Conservation (phyloP, 2,113 vertebrate genomes). For the Psammodynastes pulverulentus region DNA sequence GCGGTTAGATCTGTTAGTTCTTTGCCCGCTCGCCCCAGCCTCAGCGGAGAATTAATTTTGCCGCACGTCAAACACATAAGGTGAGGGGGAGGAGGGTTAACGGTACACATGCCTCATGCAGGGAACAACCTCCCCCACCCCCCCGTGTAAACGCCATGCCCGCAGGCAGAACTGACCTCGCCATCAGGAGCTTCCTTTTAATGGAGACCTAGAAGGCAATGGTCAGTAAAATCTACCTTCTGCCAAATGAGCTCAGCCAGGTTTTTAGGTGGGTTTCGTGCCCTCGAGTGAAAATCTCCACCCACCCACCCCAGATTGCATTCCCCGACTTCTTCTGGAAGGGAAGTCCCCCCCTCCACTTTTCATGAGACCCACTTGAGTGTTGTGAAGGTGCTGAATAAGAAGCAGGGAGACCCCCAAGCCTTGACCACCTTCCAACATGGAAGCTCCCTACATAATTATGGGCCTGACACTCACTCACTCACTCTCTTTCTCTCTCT, state of each 20-base stretch:
- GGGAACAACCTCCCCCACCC: background rate
- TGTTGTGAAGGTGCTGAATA: background rate
- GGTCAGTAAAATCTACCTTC: conserved; percentile 52
- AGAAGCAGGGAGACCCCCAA: background rate
- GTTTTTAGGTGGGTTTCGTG: background rate
- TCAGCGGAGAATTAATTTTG: conserved; percentile 12
- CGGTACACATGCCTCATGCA: conserved; percentile 54
- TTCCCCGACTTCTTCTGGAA: background rate
- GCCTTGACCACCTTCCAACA: background rate
- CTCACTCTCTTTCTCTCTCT: too few relatives aligned
- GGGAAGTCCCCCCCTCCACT: background rate
- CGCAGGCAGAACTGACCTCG: conserved; percentile 25
- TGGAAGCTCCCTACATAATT: background rate
- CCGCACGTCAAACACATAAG: background rate
- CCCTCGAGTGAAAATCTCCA: background rate
- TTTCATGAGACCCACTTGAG: background rate
- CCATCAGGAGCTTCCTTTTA: conserved; percentile 55
- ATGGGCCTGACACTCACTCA: background rate
- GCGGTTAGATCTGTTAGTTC: conserved; percentile 42
- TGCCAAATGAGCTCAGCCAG: conserved; percentile 14
- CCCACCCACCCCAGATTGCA: background rate
- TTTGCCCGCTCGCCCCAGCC: conserved; percentile 32
- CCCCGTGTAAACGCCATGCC: conserved; percentile 37
- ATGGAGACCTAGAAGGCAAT: conserved; percentile 48
- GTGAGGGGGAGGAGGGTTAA: background rate